Base-by-base conservation (phyloP, 2,888 invertebrate genomes). In the Epinotia bilunana region DNA sequence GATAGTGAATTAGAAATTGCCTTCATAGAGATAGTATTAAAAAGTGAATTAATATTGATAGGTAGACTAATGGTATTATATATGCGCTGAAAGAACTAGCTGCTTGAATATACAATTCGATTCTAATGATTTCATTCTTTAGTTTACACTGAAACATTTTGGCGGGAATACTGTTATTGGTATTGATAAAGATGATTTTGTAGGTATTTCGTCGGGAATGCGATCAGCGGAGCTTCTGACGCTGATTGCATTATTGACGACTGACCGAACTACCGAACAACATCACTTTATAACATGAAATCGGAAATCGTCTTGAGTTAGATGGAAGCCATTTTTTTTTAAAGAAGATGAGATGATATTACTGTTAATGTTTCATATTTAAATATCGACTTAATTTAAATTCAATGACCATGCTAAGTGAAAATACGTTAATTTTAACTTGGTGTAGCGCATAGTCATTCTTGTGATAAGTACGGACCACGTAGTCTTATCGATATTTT, bases 381-480 rank as follows among this genome's bases (percentile, higher is more conserved):
- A 68, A 68, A 68, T 68, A 68, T 68, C 43, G 43, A 23, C 58
- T 43, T 46, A 43, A 58, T 55, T 33, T 33, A 33, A 33, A 61
- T 16, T 39, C 53, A 33, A 55, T 68, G 68, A 57, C 57, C 57
- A 43, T 57, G 39, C 20, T 57, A 65, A 57, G 33, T n/a, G n/a
- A 49, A 16, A 63, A 49, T 49, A 64, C 3, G 46, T 63, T 58
- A 71, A 49, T 68, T 70, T 70, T 53, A 60, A 43, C 39, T 65
- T 39, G 61, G 46, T 46, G 77, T 76, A 76, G 68, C 62, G 71
- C 74, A 72, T 80, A 83, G 80, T 81, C 78, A 79, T 82, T 78
- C 76, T 73, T 81, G 82, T 80, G 77, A 82, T 83, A 83, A 76
- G 49, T 78, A 79, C 76, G 84, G 83, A 82, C 83, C 84, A 83